These are phyloP conservation scores for Stercorarius parasiticus DNA, from an alignment of 2,113 vertebrate genomes.

Conservation along the genomic window DNA sequence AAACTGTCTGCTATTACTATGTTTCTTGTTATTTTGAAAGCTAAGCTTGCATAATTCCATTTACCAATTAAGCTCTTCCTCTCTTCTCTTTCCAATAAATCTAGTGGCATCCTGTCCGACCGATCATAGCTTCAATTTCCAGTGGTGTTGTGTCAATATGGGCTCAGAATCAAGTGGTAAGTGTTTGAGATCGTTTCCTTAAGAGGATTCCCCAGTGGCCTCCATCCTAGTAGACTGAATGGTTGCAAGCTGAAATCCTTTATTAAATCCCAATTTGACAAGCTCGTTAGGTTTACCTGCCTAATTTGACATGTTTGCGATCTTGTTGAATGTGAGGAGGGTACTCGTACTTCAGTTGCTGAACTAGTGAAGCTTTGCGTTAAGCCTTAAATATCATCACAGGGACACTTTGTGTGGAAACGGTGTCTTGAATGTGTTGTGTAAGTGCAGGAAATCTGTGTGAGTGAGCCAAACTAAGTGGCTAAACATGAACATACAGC, in stretches of 20 bases:
- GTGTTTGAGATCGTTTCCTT: slow-evolving; percentile 8
- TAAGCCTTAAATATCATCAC: neutral
- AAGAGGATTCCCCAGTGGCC: neutral
- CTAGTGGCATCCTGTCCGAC: slow-evolving; percentile 97
- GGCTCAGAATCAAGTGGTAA: slow-evolving; percentile 99
- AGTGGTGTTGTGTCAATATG: slow-evolving; percentile 98
- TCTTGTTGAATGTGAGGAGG: neutral
- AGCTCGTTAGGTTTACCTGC: neutral
- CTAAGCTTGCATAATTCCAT: neutral
- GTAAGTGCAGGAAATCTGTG: neutral
- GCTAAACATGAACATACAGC: neutral
- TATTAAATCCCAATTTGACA: neutral
- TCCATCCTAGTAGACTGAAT: neutral
- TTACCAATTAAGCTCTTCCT: neutral
- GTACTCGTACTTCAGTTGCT: rapidly evolving
- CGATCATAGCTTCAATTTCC: slow-evolving; percentile 97
- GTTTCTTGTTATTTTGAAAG: neutral
- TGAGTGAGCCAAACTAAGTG: neutral
- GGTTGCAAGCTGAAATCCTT: neutral
- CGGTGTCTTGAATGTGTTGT: neutral
- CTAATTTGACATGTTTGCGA: rapidly evolving
- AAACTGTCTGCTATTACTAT: neutral
- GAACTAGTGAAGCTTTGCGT: neutral
- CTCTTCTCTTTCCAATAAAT: slow-evolving; percentile 7
- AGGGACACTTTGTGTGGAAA: neutral